These are phyloP conservation scores for Meriones psammophilus DNA, from an alignment of 2,797 vertebrate species.

Conservation along the genomic window DNA sequence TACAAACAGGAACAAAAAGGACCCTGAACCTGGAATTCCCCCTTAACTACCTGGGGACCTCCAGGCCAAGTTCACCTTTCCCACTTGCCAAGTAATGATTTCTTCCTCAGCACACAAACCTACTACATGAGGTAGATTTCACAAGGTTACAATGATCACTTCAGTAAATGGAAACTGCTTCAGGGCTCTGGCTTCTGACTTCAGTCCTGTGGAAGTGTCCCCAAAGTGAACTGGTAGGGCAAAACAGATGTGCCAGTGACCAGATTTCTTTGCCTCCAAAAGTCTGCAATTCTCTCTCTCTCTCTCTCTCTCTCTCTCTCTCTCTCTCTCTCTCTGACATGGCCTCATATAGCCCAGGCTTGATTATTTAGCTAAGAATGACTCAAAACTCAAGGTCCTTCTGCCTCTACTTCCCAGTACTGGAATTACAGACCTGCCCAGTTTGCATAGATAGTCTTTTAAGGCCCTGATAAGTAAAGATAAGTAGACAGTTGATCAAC, in stretches of 20 bases:
- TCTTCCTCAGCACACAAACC: neutral
- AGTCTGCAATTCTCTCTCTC: neutral
- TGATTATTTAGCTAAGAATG: neutral
- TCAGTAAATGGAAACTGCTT: conserved; percentile 29
- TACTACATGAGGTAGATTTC: neutral
- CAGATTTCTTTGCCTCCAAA: conserved; percentile 22
- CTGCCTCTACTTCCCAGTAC: neutral
- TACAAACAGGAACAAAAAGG: neutral
- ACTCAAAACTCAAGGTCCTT: neutral
- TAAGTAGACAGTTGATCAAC: neutral
- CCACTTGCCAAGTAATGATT: neutral
- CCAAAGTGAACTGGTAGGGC: neutral
- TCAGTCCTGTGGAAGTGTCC: conserved; percentile 18
- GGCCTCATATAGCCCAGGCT: neutral
- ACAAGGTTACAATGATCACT: neutral
- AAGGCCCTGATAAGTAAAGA: neutral
- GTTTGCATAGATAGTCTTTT: neutral
- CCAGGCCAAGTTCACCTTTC: conserved; percentile 3
- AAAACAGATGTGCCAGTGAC: neutral
- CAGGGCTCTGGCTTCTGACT: conserved; percentile 34
- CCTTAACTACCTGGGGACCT: conserved; percentile 12
- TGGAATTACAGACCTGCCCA: neutral
- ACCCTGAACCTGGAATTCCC: conserved; percentile 45
- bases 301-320: neutral
- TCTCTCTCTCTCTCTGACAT: no score